Percentiles rank a stretch among this genome's conserved stretches.
Evolutionary conservation across 1,140 invertebrate genomes (phyloP).

Genomic region (Solenopsis invicta): DNA sequence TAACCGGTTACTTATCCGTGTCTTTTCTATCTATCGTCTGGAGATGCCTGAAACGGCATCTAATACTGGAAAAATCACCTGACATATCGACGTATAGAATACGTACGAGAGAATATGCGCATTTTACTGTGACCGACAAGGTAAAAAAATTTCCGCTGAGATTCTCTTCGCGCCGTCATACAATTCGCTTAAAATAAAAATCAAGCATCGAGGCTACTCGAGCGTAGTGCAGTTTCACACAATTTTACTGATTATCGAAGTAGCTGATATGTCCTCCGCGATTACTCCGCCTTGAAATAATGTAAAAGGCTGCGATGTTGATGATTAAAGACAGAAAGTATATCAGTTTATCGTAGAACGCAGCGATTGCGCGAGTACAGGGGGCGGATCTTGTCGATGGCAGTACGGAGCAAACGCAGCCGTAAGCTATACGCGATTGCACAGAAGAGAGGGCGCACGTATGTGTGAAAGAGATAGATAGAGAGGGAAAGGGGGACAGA

Average conservation of each 20-base stretch:
- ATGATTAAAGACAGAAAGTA: conserved; percentile 34
- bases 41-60: neutral
- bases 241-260: neutral
- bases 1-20: conserved; percentile 73
- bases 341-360: conserved; percentile 36
- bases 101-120: neutral
- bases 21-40: conserved; percentile 35
- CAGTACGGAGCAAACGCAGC: conserved; percentile 46
- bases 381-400: conserved; percentile 41
- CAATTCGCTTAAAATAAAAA: neutral
- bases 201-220: neutral
- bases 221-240: neutral
- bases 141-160: conserved; percentile 11
- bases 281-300: neutral
- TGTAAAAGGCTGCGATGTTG: neutral
- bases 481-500: conserved; percentile 8
- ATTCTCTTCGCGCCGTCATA: neutral
- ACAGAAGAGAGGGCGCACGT: neutral
- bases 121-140: neutral
- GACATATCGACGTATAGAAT: neutral
- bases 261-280: neutral
- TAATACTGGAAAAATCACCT: conserved; percentile 57
- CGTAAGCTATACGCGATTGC: conserved; percentile 45
- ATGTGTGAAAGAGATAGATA: neutral
- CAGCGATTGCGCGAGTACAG: conserved; percentile 34